Evolutionary conservation across 1,140 invertebrate genomes (phyloP).

Genomic region (Agrypnia vestita): DNA sequence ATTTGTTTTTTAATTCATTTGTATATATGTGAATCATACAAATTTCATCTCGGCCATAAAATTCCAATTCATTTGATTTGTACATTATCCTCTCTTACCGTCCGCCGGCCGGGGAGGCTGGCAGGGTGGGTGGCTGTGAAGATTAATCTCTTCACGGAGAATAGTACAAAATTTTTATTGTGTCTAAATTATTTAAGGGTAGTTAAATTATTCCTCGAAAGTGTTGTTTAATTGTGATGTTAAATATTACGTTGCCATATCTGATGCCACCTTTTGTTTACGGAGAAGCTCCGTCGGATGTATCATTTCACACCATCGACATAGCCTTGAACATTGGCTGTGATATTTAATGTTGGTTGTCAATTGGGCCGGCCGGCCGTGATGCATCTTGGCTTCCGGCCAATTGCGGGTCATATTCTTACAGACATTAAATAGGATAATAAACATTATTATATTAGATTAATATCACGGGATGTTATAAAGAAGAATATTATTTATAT

Average conservation of each 20-base stretch:
- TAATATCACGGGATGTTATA: slow-evolving; percentile 7
- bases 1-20: slow-evolving; percentile 40
- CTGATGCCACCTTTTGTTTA: slow-evolving; percentile 30
- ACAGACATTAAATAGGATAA: slow-evolving; percentile 38
- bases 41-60: slow-evolving; percentile 39
- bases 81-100: slow-evolving; percentile 16
- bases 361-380: slow-evolving; percentile 61
- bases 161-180: slow-evolving; percentile 60
- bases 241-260: slow-evolving; percentile 59
- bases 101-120: neutral
- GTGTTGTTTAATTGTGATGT: slow-evolving; percentile 54
- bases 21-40: slow-evolving; percentile 35
- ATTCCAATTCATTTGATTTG: slow-evolving; percentile 23
- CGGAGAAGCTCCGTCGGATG: slow-evolving; percentile 22
- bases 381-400: slow-evolving; percentile 55
- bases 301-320: slow-evolving; percentile 58
- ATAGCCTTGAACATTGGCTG: slow-evolving; percentile 61
- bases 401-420: slow-evolving; percentile 52
- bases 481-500: slow-evolving; percentile 33
- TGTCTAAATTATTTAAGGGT: slow-evolving; percentile 60
- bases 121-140: slow-evolving; percentile 25
- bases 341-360: slow-evolving; percentile 61
- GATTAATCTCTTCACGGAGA: slow-evolving; percentile 40
- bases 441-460: slow-evolving; percentile 12
- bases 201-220: slow-evolving; percentile 55